Evolutionary conservation across 2,797 vertebrate genomes (phyloP).

Genomic region (Numenius phaeopus): DNA sequence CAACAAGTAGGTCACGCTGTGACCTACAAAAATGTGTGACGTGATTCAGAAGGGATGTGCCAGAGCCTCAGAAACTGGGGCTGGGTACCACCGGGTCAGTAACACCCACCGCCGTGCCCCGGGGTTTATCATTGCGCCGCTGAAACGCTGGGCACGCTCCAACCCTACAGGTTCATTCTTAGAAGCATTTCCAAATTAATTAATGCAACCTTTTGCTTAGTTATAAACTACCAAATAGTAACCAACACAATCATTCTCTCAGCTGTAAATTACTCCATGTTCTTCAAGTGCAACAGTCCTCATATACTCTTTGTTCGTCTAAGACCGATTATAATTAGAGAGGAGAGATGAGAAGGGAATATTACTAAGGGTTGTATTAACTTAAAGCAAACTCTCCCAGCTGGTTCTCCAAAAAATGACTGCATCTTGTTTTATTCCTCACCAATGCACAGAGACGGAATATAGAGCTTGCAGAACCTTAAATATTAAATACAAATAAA

Average conservation of each 20-base stretch:
- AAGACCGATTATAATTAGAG: background rate
- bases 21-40: background rate
- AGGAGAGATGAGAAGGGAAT: background rate
- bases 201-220: background rate
- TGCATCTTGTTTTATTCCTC: background rate
- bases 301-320: background rate
- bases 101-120: background rate
- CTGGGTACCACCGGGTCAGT: background rate
- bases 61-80: background rate
- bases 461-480: background rate
- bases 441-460: background rate
- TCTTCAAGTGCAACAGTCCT: background rate
- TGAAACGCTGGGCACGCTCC: background rate
- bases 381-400: background rate
- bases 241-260: background rate
- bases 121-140: background rate
- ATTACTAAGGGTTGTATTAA: background rate
- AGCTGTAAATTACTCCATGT: background rate
- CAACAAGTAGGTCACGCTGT: constrained; percentile 31
- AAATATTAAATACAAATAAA: background rate
- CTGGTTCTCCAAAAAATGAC: background rate
- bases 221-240: background rate
- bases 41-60: background rate
- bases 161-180: background rate
- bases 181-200: background rate